These are phyloP conservation scores for Dryococelus australis DNA, from an alignment of 2,888 invertebrate genomes.

Conservation along the genomic window DNA sequence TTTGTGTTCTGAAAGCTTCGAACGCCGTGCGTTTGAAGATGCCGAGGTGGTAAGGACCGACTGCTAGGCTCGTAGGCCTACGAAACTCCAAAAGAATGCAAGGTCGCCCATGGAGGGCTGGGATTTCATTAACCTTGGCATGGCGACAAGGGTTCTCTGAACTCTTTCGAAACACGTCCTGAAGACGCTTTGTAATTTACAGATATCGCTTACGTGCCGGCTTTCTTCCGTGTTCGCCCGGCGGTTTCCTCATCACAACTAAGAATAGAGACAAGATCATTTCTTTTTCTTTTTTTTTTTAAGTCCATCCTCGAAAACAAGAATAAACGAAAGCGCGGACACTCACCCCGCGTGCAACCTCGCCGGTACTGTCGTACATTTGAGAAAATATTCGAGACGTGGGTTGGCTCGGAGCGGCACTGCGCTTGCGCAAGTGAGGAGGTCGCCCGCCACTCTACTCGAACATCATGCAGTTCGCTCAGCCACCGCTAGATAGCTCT, in stretches of 20 bases:
- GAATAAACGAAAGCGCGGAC: slow-evolving; percentile 1
- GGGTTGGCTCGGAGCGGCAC: neutral
- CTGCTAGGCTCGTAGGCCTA: neutral
- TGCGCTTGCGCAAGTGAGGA: neutral
- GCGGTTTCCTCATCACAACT: neutral
- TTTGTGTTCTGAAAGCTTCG: no score
- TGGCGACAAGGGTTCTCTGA: neutral
- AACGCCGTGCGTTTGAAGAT: no score
- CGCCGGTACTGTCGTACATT: neutral
- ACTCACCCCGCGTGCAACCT: neutral
- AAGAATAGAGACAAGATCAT: neutral
- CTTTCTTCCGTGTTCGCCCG: neutral
- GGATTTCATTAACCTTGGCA: neutral
- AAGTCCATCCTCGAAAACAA: neutral
- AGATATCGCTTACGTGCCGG: slow-evolving; percentile 6
- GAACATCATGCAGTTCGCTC: neutral
- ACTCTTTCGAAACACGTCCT: slow-evolving; percentile 10
- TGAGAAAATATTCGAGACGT: neutral
- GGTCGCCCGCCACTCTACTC: neutral
- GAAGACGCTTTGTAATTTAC: neutral
- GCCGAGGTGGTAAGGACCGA: no score
- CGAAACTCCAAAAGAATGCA: neutral
- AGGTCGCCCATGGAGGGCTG: neutral
- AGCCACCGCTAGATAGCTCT: neutral
- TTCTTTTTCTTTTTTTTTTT: neutral